Percentiles rank a stretch among this genome's conserved stretches.
These are phyloP conservation scores for Batillaria attramentaria DNA, from an alignment of 1,140 invertebrate genomes.

Conservation along the genomic window DNA sequence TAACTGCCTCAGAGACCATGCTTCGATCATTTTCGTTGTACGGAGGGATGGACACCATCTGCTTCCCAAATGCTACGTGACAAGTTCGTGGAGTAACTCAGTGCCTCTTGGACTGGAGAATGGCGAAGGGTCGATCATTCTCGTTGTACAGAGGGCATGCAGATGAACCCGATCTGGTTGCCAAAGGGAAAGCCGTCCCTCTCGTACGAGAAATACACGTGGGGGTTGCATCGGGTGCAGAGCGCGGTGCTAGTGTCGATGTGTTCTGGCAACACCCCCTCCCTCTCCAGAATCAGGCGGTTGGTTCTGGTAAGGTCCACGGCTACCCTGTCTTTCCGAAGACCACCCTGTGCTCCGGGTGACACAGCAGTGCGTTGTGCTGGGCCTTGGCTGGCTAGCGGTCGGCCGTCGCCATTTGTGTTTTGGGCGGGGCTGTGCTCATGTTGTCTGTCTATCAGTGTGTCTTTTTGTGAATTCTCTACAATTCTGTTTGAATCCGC, in stretches of 20 bases:
- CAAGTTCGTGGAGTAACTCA: not conserved
- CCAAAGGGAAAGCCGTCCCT: constrained; percentile 53
- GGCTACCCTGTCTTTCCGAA: too few species aligned
- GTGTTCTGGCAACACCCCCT: constrained; percentile 42
- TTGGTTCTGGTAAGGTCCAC: constrained; percentile 43
- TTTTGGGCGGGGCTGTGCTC: too few species aligned
- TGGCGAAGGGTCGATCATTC: too few species aligned
- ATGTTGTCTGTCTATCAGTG: too few species aligned
- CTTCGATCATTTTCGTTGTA: not conserved
- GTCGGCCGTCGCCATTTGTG: too few species aligned
- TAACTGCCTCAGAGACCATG: not conserved
- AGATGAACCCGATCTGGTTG: constrained; percentile 57
- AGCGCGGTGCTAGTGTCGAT: constrained; percentile 46
- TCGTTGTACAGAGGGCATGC: constrained; percentile 38
- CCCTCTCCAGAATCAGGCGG: constrained; percentile 39
- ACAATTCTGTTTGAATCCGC: too few species aligned
- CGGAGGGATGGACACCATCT: not conserved
- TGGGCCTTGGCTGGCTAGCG: not conserved
- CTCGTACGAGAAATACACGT: constrained; percentile 49
- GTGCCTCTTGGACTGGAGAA: not conserved
- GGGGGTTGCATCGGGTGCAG: constrained; percentile 48
- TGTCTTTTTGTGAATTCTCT: too few species aligned
- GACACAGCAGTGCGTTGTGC: not conserved
- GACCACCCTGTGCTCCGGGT: constrained; percentile 33
- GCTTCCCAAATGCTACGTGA: not conserved